phyloP scores from a whole-genome alignment of 2,888 invertebrate genomes.

The Phlogophora meticulosa region DNA sequence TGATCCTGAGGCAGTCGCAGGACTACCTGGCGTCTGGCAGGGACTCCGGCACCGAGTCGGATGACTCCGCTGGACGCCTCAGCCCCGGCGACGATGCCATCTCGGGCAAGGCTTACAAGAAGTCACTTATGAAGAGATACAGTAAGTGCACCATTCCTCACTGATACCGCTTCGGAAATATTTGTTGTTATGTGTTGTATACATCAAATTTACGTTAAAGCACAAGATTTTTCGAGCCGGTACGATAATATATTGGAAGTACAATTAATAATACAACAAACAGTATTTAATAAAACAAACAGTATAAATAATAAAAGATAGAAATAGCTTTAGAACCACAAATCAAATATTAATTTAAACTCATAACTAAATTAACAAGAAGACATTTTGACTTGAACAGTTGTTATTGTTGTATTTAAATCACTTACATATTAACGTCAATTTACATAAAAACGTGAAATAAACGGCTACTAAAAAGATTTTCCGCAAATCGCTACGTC shows the following conservation, averaged over 20 bases:
- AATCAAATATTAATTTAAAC: slow-evolving; percentile 40
- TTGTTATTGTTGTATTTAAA: slow-evolving; percentile 50
- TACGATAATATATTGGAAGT: no score
- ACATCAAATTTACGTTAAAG: neutral
- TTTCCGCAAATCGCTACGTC: slow-evolving; percentile 56
- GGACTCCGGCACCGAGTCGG: slow-evolving; percentile 95
- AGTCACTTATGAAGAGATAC: slow-evolving; percentile 97
- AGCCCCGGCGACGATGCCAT: slow-evolving; percentile 91
- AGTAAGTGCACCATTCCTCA: slow-evolving; percentile 93
- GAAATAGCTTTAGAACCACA: slow-evolving; percentile 28
- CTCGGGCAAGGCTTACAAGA: slow-evolving; percentile 95
- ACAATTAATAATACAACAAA: slow-evolving; percentile 9
- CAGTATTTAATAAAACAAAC: no score
- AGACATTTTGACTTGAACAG: slow-evolving; percentile 7
- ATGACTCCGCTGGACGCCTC: slow-evolving; percentile 94
- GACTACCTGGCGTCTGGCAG: slow-evolving; percentile 89
- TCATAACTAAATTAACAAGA: slow-evolving; percentile 26
- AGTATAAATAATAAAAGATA: slow-evolving; percentile 1
- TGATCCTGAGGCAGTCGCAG: slow-evolving; percentile 88
- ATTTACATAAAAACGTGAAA: slow-evolving; percentile 24
- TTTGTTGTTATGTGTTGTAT: neutral
- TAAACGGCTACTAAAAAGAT: slow-evolving; percentile 42
- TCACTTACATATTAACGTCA: slow-evolving; percentile 25
- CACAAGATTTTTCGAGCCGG: neutral
- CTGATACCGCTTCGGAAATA: slow-evolving; percentile 7